Base-by-base conservation (phyloP, 2,888 invertebrate species). In the Ennomos quercinarius region DNA sequence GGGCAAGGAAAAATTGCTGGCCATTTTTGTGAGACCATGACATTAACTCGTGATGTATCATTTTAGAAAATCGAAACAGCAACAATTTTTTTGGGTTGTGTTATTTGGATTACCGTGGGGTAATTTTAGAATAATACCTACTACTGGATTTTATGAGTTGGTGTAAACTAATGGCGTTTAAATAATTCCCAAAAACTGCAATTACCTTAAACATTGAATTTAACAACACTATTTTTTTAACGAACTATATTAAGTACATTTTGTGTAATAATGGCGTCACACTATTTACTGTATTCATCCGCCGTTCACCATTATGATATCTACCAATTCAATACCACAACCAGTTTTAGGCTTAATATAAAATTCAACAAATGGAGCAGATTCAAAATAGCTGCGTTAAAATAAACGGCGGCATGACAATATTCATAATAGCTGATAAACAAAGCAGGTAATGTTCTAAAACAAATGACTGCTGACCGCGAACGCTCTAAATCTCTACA, bases 41-140 rank as follows among this genome's bases (percentile, higher is more conserved):
- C 49, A 53, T 53, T 58, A 58, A 49, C 43, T 53, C 44, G 49
- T 44, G 43, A 47, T 52, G 35, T 52, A 52, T 52, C 40, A 40
- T 58, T 57, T 27, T 36, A n/a, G 39, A n/a, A 34, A 12, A 35
- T 48, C 48, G 36, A 39, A 39, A 40, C 48, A 43, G 52, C 38
- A 38, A 11, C 38, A 38, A 11, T 9, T 39, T 50, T 51, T 41
- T 10, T 39, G n/a, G 12, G 34, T 17, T 41, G 35, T 35, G 37
- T 37, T 27, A 37, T 36, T 56, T 9, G 34, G 13, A n/a, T 48
- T 10, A 27, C 8, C 1, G 5, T 12, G 13, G 1, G 2, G 12
- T 6, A 10, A 8, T 41, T 0, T 1, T 6, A 13, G 5, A 13
- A 13, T 13, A 13, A 1, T 41, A 13, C 13, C 6, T n/a, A n/a